Conservation (phyloP, 2,888 invertebrate genomes). For the Pristionchus arcanus region DNA sequence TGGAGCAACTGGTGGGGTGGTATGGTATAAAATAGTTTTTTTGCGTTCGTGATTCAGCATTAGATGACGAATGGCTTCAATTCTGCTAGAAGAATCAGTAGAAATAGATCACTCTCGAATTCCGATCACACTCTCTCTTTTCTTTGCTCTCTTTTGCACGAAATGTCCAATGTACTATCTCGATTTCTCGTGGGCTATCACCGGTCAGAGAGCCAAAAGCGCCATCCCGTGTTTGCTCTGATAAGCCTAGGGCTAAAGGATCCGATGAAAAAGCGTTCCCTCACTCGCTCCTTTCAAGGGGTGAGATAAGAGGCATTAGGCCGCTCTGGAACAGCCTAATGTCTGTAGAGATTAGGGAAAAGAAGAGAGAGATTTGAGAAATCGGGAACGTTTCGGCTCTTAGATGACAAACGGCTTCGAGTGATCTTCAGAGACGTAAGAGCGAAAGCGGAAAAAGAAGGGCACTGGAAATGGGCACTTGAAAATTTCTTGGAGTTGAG, state of each 20-base stretch:
- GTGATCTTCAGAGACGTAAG: neutral
- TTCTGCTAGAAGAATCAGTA: neutral
- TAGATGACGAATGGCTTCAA: too few species aligned
- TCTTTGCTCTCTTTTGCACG: neutral
- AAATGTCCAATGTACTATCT: neutral
- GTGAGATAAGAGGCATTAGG: neutral
- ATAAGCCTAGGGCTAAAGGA: neutral
- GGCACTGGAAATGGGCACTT: neutral
- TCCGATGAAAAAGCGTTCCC: conserved; percentile 15
- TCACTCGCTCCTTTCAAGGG: neutral
- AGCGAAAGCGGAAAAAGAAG: neutral
- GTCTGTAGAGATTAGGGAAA: neutral
- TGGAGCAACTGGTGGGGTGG: too few species aligned
- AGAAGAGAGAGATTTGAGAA: neutral
- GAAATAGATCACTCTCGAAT: neutral
- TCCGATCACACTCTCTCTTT: neutral
- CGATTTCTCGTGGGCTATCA: too few species aligned
- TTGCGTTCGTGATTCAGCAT: too few species aligned
- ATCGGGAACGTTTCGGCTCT: neutral
- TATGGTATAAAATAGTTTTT: neutral
- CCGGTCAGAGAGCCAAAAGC: too few species aligned
- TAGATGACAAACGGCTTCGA: neutral
- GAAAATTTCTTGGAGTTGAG: neutral
- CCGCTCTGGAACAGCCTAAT: neutral
- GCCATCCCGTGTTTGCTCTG: neutral